phyloP scores from a whole-genome alignment of 2,113 vertebrate genomes.

The Vulpes ferrilata region DNA sequence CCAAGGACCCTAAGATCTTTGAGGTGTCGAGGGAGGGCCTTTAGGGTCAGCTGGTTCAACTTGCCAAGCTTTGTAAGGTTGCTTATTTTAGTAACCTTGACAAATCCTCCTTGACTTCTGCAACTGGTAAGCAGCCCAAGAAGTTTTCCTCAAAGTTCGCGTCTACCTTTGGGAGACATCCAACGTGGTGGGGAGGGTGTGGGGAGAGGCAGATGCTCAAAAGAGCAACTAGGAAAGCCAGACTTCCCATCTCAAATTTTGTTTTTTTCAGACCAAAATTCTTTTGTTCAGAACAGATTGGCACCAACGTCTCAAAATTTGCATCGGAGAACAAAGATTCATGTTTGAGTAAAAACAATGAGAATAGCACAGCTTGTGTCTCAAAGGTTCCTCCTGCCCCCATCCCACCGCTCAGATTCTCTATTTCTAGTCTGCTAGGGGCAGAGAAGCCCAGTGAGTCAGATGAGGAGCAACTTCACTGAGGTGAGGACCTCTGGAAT shows the following conservation, averaged over 20 bases:
- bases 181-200: background rate
- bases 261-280: slow-evolving; percentile 81
- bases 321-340: slow-evolving; percentile 82
- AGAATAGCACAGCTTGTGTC: slow-evolving; percentile 72
- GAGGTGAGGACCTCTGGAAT: background rate
- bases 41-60: background rate
- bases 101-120: background rate
- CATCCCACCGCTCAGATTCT: slow-evolving; percentile 24
- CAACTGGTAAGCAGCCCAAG: slow-evolving; percentile 44
- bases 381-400: slow-evolving; percentile 70
- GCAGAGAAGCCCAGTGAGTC: background rate
- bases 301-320: slow-evolving; percentile 82
- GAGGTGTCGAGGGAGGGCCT: background rate
- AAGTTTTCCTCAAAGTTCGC: slow-evolving; percentile 68
- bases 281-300: slow-evolving; percentile 83
- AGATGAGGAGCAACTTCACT: background rate
- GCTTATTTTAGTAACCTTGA: slow-evolving; percentile 50
- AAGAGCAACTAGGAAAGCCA: slow-evolving; percentile 75
- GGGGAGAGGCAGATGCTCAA: slow-evolving; percentile 77
- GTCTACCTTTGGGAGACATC: slow-evolving; percentile 56
- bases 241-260: slow-evolving; percentile 74
- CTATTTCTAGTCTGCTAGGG: slow-evolving; percentile 48
- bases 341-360: slow-evolving; percentile 78
- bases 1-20: background rate
- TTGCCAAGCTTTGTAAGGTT: background rate